These are phyloP conservation scores for Nettapus auritus DNA, from an alignment of 2,113 vertebrate species.

Conservation along the genomic window DNA sequence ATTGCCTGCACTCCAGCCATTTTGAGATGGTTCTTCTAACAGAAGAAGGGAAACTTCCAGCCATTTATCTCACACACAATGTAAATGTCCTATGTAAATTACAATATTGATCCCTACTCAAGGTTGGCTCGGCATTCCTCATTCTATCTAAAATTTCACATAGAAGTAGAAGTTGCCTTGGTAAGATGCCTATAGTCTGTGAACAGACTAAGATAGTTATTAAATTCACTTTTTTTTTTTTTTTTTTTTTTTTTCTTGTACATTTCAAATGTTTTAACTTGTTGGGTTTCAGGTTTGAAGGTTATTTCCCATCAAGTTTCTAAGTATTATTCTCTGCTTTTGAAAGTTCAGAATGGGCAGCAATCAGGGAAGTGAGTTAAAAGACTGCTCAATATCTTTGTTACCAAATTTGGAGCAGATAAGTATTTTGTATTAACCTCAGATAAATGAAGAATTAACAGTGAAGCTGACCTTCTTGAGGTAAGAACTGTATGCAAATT, in stretches of 20 bases:
- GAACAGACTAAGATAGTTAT: background rate
- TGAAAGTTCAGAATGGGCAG: background rate
- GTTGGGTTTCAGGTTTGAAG: background rate
- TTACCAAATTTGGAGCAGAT: background rate
- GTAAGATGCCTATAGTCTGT: background rate
- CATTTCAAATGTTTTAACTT: background rate
- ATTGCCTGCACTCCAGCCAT: background rate
- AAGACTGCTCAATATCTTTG: background rate
- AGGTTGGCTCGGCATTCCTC: background rate
- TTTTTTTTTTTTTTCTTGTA: background rate
- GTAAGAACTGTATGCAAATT: background rate
- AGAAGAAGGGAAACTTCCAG: constrained; percentile 9
- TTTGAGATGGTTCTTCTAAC: background rate
- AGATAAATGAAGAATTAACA: background rate
- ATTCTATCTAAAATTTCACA: background rate
- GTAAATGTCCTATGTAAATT: constrained; percentile 42
- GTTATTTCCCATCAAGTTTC: background rate
- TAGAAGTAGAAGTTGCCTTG: fast-evolving
- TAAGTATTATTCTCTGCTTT: background rate
- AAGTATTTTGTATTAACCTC: background rate
- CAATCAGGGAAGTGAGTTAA: background rate
- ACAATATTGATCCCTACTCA: constrained; percentile 40
- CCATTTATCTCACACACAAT: constrained; percentile 14
- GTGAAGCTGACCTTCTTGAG: background rate
- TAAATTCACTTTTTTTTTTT: background rate